Base-by-base conservation (phyloP, 2,888 invertebrate genomes). In the Pilophorus perplexus region DNA sequence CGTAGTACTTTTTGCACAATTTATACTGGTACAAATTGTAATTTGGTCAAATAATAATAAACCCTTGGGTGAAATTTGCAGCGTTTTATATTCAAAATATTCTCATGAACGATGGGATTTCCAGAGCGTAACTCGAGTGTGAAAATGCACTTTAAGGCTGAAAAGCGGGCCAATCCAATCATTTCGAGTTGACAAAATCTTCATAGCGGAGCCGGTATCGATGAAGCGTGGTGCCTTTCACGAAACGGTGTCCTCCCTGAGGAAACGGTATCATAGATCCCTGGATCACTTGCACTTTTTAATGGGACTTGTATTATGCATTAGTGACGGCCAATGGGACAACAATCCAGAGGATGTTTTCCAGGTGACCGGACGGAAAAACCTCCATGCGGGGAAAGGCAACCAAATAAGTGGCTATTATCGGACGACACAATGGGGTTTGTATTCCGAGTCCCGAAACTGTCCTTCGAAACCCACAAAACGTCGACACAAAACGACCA, bases 281-380 rank as follows among this genome's bases (percentile, higher is more conserved):
- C 23, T 22, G 28, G 27, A 44, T 62, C 62, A 62, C 62, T 62
- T 62, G 46, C 62, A 28, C 48, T 62, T 46, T 59, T 40, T 59
- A 59, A 59, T 59, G 25, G 25, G 14, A 16, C 22, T 38, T 20
- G 42, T 25, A 59, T 59, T 59, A 59, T 59, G 59, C 59, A 59
- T 59, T 59, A 59, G 59, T 59, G 59, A 59, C 59, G 59, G 59
- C 59, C 59, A 59, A 42, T 42, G 59, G 59, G 59, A 59, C 59
- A 59, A 59, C 59, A 59, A 59, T 42, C 42, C 57, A 42, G 42
- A 46, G 28, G 44, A 48, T 62, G 46, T 62, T 44, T 62, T 62
- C 62, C 62, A 62, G 62, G 62, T 46, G 62, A 62, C 62, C 59
- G 40, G 40, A 22, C 18, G 20, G 16, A 12, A 8, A 16, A 48